These are phyloP conservation scores for Schrankia costaestrigalis DNA, from an alignment of 2,888 invertebrate species.

Conservation along the genomic window DNA sequence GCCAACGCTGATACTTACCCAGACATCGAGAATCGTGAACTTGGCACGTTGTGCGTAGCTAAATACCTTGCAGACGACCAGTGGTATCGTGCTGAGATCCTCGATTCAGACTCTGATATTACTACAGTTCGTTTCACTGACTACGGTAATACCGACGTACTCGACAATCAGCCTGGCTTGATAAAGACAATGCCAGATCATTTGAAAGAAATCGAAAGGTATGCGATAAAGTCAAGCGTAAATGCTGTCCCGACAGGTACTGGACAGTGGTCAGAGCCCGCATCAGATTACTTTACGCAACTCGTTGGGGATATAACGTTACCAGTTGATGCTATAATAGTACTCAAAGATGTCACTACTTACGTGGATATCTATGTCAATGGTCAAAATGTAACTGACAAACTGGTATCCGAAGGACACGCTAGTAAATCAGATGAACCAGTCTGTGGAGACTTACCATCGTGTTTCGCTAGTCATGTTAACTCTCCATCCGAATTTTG, in stretches of 20 bases:
- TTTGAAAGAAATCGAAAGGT: conserved; percentile 77
- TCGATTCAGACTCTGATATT: conserved; percentile 88
- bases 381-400: conserved; percentile 81
- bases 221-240: conserved; percentile 83
- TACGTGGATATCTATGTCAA: conserved; percentile 84
- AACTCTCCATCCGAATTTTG: conserved; percentile 89
- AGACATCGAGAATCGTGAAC: conserved; percentile 78
- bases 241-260: conserved; percentile 84
- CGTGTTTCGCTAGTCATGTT: conserved; percentile 87
- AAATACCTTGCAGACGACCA: conserved; percentile 90
- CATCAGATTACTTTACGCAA: conserved; percentile 78
- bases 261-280: conserved; percentile 83
- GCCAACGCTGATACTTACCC: conserved; percentile 74
- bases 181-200: conserved; percentile 83
- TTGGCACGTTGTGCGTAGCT: conserved; percentile 86
- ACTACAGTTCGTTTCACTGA: conserved; percentile 89
- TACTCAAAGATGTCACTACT: conserved; percentile 81
- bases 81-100: conserved; percentile 96
- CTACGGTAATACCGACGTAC: conserved; percentile 88
- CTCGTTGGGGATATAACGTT: conserved; percentile 74
- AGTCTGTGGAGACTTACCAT: conserved; percentile 74
- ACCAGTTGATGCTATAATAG: conserved; percentile 73
- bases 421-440: conserved; percentile 79
- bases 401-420: conserved; percentile 80
- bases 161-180: conserved; percentile 81